Evolutionary conservation across 2,113 vertebrate species (phyloP), one percentile per base, ranked within the genome.

Genomic region (Felis catus): DNA sequence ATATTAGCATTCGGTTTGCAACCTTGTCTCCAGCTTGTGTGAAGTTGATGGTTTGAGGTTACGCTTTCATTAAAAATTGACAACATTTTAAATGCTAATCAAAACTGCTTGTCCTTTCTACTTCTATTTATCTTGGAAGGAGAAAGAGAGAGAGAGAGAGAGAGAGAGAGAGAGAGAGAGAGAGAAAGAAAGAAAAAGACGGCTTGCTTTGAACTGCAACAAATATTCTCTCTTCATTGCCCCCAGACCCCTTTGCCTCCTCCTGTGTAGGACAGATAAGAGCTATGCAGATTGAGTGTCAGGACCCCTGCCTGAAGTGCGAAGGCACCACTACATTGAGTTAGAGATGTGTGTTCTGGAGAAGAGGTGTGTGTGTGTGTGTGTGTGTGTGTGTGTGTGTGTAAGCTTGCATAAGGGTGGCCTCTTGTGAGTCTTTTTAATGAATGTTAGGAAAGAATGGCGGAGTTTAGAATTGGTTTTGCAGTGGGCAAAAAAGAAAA

Each of bases 1-100:
- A 89, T 94, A 99, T 99, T 98, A 98, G 97, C 96, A 99, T 99
- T 98, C 97, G 14, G 89, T 98, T 97, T 96, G 96, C 98, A 98
- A 97, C 98, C 98, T 98, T 96, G 95, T 98, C 97, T 99, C 88
- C 96, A 97, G 97, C 98, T 98, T 98, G 97, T 98, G 86, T 96
- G 97, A 98, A 98, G 98, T 98, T 98, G 98, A 98, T 98, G 98
- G 97, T 98, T 98, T 97, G 98, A 99, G 98, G 98, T 99, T 99
- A 98, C 1, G 13, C 97, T 98, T 99, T 98, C 98, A 99, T 99
- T 99, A 99, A 99, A 99, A 98, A 98, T 98, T 99, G 98, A 99
- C 98, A 98, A 98, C 97, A 98, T 99, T 99, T 99, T 98, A 99
- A 99, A 99, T 98, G 98, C 97, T 99, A 99, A 99, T 99, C 98